Evolutionary conservation across 2,113 vertebrate genomes (phyloP), one percentile per base, ranked within the genome.

Genomic region (Lophius piscatorius): DNA sequence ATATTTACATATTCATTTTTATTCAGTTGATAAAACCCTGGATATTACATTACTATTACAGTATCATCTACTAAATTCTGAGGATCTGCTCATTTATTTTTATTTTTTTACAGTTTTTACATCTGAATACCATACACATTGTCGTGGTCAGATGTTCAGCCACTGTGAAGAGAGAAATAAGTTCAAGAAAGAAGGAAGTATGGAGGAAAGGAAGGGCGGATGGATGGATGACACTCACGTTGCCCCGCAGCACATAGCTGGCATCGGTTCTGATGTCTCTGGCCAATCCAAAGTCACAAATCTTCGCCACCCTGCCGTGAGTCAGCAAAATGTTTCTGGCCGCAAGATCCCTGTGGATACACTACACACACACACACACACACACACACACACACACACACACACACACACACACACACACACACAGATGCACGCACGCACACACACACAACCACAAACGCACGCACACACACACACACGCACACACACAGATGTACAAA

Each of bases 261-360:
- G 96, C 94, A 47, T 99, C 97, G 60, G 94, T 98, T 76, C 93
- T 95, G 91, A 99, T 99, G 83, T 99, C 97, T 87, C 97, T 91
- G 40, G 97, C 97, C 76, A 99, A 80, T 17, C 97, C 97, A 56
- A 99, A 99, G 88, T 98, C 96, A 85, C 97, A 98, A 78, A 99
- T 99, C 89, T 99, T 99, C 39, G 97, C 97, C 81, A 99, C 92
- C 63, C 96, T 92, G 74, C 97, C 96, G 11, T 96, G 93, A 83
- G 97, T 98, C 59, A 99, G 93, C 54, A 99, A 90, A 81, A 99
- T 90, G 66, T 99, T 99, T 88, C 97, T 93, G 84, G 97, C 97
- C 0, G 97, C 97, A 72, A 99, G 88, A 70, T 99, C 97, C 80
- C 97, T 92, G 81, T 99, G 97, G 86, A 99, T 96, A 75, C 97